Percentiles rank a stretch among this genome's conserved stretches.
Conservation (phyloP, 2,797 vertebrate species). For the Lateolabrax maculatus region DNA sequence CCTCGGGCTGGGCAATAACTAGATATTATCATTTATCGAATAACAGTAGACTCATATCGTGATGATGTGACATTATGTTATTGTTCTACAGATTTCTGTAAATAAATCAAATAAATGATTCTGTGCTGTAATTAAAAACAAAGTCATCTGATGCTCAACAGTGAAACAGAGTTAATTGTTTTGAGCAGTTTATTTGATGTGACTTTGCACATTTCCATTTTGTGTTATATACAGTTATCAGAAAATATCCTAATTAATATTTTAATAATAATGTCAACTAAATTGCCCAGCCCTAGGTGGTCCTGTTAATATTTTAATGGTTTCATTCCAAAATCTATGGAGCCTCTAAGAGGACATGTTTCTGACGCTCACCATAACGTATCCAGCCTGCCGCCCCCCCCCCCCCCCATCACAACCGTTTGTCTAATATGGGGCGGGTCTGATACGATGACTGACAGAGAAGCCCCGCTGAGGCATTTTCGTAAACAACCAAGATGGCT, state of each 20-base stretch:
- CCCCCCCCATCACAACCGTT: too few relatives aligned
- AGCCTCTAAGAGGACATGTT: neutral
- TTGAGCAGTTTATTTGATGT: conserved; percentile 1
- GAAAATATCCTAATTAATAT: neutral
- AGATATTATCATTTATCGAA: neutral
- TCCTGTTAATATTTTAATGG: neutral
- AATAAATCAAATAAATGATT: too few relatives aligned
- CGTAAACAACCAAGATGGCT: too few relatives aligned
- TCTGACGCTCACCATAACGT: neutral
- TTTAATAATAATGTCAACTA: too few relatives aligned
- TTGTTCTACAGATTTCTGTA: too few relatives aligned
- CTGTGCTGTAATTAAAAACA: neutral
- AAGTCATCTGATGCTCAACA: neutral
- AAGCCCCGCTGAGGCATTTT: too few relatives aligned
- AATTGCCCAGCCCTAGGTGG: neutral
- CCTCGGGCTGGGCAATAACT: neutral
- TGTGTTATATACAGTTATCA: neutral
- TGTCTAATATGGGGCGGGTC: too few relatives aligned
- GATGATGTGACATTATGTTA: neutral
- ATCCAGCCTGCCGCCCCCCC: too few relatives aligned
- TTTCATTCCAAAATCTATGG: neutral
- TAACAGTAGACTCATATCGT: neutral
- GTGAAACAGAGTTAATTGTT: too few relatives aligned
- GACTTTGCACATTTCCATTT: neutral
- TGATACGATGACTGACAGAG: too few relatives aligned